A percentile compares a stretch with the other conserved stretches of the same genome.
Evolutionary conservation across 2,888 invertebrate species (phyloP).

Genomic region (Diaphora mendica): DNA sequence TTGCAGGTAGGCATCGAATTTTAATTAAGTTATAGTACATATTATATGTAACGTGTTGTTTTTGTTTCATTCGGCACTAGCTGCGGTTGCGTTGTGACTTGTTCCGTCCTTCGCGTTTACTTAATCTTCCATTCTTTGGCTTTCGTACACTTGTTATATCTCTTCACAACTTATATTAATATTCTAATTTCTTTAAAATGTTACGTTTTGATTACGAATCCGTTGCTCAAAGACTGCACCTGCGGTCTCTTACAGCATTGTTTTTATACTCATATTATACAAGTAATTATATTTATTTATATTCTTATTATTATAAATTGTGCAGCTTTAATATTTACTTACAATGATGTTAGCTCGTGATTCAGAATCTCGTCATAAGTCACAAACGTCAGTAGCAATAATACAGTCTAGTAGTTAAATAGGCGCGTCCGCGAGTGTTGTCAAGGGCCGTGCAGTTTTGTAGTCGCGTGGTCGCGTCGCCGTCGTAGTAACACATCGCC

Average conservation of each 20-base stretch:
- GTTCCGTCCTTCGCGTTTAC: conserved; percentile 56
- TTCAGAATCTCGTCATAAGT: conserved; percentile 87
- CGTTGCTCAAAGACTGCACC: conserved; percentile 81
- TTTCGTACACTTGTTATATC: conserved; percentile 78
- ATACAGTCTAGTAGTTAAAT: conserved; percentile 74
- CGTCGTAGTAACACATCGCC: conserved; percentile 23
- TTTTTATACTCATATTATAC: conserved; percentile 76
- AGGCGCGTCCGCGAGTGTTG: conserved; percentile 61
- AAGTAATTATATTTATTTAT: conserved; percentile 83
- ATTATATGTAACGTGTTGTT: conserved; percentile 67
- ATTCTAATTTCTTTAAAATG: conserved; percentile 63
- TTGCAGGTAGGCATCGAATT: conserved; percentile 81
- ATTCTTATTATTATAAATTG: conserved; percentile 83
- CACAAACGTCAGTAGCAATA: conserved; percentile 86
- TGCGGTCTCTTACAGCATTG: conserved; percentile 76
- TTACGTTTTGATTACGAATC: conserved; percentile 69
- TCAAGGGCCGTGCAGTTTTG: conserved; percentile 48
- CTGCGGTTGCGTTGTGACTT: conserved; percentile 64
- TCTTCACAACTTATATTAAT: conserved; percentile 69
- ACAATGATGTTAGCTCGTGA: conserved; percentile 86
- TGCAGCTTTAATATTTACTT: conserved; percentile 86
- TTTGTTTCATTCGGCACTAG: conserved; percentile 64
- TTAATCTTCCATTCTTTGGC: conserved; percentile 65
- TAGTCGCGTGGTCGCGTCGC: background rate
- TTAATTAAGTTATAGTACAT: conserved; percentile 70